phyloP scores from a whole-genome alignment of 1,140 invertebrate genomes.

The Hypsibius dujardini region DNA sequence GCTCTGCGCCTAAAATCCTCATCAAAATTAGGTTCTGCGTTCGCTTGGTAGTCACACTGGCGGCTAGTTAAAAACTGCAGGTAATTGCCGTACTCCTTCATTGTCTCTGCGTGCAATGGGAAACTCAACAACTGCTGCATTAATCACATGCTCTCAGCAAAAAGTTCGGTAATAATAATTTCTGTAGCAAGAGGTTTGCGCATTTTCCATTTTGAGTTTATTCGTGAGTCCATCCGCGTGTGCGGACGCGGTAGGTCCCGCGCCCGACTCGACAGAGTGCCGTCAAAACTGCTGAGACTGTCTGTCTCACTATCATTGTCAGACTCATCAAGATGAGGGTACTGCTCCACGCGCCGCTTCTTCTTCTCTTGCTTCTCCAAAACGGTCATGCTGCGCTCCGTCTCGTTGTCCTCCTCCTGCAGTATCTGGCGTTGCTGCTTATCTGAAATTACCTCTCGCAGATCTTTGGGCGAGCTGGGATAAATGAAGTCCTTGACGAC shows the following conservation, averaged over 20 bases:
- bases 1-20: neutral
- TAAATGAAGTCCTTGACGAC: too few relatives aligned
- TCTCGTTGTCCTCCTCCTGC: too few relatives aligned
- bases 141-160: neutral
- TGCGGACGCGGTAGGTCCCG: neutral
- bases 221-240: neutral
- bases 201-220: neutral
- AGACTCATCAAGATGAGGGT: neutral
- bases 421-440: too few relatives aligned
- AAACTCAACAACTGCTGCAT: neutral
- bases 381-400: too few relatives aligned
- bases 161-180: neutral
- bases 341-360: too few relatives aligned
- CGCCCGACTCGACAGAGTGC: neutral
- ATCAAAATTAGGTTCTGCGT: neutral
- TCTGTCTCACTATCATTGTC: constrained; percentile 1
- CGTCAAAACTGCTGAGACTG: neutral
- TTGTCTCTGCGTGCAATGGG: neutral
- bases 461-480: too few relatives aligned
- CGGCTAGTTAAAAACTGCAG: neutral
- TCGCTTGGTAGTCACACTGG: neutral
- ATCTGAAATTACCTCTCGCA: too few relatives aligned
- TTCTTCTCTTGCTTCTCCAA: too few relatives aligned
- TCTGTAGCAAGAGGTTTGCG: neutral
- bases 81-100: neutral